Percentiles rank a stretch among this genome's conserved stretches.
phyloP scores from a whole-genome alignment of 2,797 vertebrate species.

The Arremon aurantiirostris region DNA sequence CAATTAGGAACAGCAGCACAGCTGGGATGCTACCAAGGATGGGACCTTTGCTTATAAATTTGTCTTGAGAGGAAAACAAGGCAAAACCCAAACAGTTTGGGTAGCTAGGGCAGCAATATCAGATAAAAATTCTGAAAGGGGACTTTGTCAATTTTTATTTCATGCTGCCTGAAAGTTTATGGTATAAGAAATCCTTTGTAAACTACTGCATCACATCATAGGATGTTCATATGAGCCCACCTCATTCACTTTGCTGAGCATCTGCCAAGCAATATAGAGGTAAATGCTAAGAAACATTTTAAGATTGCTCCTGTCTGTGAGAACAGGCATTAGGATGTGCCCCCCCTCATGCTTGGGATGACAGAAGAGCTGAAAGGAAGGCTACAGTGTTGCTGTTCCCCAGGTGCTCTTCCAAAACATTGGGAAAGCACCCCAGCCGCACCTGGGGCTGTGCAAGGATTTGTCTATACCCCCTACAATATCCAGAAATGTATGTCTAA shows the following conservation, averaged over 20 bases:
- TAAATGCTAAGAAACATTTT: not conserved
- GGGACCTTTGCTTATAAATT: not conserved
- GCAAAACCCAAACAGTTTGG: not conserved
- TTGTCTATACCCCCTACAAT: not conserved
- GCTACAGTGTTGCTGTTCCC: not conserved
- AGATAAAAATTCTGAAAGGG: not conserved
- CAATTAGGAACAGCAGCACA: not conserved
- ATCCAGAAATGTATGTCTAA: not conserved
- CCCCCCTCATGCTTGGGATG: not conserved
- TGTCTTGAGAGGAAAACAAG: not conserved
- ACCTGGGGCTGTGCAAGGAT: not conserved
- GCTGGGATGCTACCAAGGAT: not conserved
- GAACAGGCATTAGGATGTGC: not conserved
- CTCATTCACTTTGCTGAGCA: not conserved
- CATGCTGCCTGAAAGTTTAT: not conserved
- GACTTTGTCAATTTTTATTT: not conserved
- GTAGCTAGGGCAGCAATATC: not conserved
- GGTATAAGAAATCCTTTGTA: not conserved
- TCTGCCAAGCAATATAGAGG: not conserved
- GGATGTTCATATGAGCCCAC: not conserved
- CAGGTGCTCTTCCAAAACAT: not conserved
- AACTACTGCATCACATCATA: not conserved
- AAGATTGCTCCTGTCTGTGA: not conserved
- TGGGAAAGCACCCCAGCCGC: not conserved
- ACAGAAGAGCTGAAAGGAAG: not conserved